Conservation (phyloP, 1,140 invertebrate species). For the Adoxophyes honmai region DNA sequence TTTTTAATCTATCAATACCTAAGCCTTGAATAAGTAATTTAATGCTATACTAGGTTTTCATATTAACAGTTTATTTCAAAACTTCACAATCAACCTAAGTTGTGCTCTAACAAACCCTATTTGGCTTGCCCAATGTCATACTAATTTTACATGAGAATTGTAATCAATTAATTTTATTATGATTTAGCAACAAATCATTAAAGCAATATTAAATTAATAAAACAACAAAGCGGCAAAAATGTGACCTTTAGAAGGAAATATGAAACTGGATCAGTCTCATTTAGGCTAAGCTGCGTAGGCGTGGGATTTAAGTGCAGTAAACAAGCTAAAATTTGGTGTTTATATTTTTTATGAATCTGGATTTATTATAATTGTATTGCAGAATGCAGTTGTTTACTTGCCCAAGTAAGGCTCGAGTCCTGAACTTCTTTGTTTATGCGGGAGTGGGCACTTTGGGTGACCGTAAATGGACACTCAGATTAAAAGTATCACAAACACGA, state of each 20-base stretch:
- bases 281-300: background rate
- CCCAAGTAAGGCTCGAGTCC: background rate
- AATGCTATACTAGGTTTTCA: too few species aligned
- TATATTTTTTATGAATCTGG: conserved; percentile 8
- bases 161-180: too few species aligned
- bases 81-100: too few species aligned
- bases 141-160: too few species aligned
- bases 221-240: background rate
- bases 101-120: too few species aligned
- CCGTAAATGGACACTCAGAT: background rate
- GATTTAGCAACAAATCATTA: too few species aligned
- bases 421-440: background rate
- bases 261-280: conserved; percentile 4
- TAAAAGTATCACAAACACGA: too few species aligned
- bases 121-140: too few species aligned
- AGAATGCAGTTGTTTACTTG: conserved; percentile 8
- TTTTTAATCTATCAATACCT: too few species aligned
- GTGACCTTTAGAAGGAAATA: background rate
- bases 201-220: background rate
- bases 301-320: conserved; percentile 3
- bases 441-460: background rate
- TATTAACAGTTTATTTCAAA: too few species aligned
- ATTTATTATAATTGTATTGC: conserved; percentile 11
- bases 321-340: conserved; percentile 11
- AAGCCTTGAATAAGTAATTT: too few species aligned